Evolutionary conservation across 2,888 invertebrate genomes (phyloP).

Genomic region (Pandemis corylana): DNA sequence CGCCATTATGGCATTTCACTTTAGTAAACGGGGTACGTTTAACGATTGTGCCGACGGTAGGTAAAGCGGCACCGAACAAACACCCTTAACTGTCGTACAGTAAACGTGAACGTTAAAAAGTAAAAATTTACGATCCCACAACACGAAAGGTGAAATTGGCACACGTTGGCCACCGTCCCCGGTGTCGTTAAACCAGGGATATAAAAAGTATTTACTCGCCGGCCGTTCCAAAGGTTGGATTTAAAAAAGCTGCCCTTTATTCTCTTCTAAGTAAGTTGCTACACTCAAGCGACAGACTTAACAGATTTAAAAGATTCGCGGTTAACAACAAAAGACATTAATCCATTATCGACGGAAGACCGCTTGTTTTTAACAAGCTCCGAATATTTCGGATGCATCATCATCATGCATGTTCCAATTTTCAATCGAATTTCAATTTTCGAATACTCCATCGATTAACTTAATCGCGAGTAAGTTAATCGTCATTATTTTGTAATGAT

Average conservation of each 20-base stretch:
- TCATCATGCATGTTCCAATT: too few relatives aligned
- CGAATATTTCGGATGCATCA: too few relatives aligned
- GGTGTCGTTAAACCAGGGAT: slow-evolving; percentile 59
- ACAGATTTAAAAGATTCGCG: too few relatives aligned
- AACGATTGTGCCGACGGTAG: not conserved
- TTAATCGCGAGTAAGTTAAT: too few relatives aligned
- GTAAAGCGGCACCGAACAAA: slow-evolving; percentile 39
- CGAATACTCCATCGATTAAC: too few relatives aligned
- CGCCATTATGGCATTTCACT: not conserved
- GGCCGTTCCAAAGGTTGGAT: not conserved
- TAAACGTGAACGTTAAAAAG: slow-evolving; percentile 57
- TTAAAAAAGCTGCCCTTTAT: not conserved
- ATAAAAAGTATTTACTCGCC: not conserved
- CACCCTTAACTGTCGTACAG: slow-evolving; percentile 53
- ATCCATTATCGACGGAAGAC: too few relatives aligned
- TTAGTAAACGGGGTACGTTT: not conserved
- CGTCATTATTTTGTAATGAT: too few relatives aligned
- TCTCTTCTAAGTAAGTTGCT: too few relatives aligned
- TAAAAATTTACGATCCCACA: slow-evolving; percentile 70
- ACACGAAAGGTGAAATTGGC: slow-evolving; percentile 66
- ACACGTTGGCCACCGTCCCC: slow-evolving; percentile 58
- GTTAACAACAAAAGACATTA: too few relatives aligned
- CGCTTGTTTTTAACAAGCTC: too few relatives aligned
- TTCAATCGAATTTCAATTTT: too few relatives aligned
- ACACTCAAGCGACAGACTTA: too few relatives aligned